Conservation (phyloP, 2,113 vertebrate species). For the Rutilus rutilus region DNA sequence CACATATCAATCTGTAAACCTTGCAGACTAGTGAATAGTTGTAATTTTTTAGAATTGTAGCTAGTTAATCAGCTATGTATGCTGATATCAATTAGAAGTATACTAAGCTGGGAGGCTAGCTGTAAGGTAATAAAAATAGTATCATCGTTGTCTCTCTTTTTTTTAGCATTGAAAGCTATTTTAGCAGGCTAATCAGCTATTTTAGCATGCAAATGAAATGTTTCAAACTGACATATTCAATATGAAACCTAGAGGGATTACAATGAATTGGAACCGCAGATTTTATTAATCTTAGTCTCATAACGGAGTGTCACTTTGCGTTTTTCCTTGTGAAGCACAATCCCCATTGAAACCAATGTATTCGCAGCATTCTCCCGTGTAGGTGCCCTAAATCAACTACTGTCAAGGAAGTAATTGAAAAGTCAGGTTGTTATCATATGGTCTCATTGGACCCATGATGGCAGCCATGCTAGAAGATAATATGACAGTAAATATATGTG, state of each 20-base stretch:
- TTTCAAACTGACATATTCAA: too few relatives aligned
- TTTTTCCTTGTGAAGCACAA: neutral
- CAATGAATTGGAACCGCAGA: neutral
- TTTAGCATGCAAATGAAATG: too few relatives aligned
- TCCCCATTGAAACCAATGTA: neutral
- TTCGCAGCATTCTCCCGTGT: neutral
- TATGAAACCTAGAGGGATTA: neutral
- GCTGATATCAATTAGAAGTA: neutral
- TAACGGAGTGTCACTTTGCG: neutral
- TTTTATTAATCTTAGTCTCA: neutral
- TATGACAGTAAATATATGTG: neutral
- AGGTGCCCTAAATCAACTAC: neutral
- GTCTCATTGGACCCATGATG: slow-evolving; percentile 18
- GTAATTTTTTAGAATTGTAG: neutral
- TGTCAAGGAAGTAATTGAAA: neutral
- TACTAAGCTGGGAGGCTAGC: neutral
- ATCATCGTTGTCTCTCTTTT: neutral
- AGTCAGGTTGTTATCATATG: slow-evolving; percentile 9
- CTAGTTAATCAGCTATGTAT: neutral
- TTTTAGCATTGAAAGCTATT: neutral
- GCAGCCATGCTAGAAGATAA: neutral
- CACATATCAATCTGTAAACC: neutral
- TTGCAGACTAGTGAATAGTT: neutral
- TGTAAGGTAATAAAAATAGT: neutral
- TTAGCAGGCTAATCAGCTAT: too few relatives aligned